A percentile compares a stretch with the other conserved stretches of the same genome.
Conservation (phyloP, 2,113 vertebrate species). For the Stegastes partitus region DNA sequence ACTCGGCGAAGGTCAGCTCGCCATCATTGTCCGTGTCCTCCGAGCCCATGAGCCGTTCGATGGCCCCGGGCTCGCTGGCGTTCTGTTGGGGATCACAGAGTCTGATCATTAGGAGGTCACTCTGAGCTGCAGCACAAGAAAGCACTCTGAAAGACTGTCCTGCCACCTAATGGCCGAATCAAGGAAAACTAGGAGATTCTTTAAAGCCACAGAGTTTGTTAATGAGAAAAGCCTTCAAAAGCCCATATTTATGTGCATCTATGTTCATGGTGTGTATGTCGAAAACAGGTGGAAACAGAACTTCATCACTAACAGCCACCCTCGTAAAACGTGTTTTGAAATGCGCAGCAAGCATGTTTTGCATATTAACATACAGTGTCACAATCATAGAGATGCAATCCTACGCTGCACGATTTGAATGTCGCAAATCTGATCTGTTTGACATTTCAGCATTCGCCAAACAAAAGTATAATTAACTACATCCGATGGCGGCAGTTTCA, state of each 20-base stretch:
- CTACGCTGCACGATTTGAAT: neutral
- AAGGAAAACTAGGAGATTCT: neutral
- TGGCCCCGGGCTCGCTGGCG: slow-evolving; percentile 64
- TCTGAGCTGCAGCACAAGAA: slow-evolving; percentile 5
- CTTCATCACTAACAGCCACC: neutral
- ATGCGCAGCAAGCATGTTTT: no score
- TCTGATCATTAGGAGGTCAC: neutral
- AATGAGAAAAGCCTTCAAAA: neutral
- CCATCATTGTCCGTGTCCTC: slow-evolving; percentile 84
- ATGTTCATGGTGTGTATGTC: no score
- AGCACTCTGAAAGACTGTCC: slow-evolving; percentile 41
- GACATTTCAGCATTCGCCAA: neutral
- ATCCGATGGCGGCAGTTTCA: neutral
- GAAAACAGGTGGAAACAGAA: neutral
- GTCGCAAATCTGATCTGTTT: neutral
- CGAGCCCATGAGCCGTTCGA: slow-evolving; percentile 83
- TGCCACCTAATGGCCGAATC: slow-evolving; percentile 69
- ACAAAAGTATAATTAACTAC: neutral
- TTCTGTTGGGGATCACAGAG: slow-evolving; percentile 74
- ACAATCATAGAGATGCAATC: no score
- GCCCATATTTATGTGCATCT: neutral
- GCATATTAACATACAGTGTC: no score
- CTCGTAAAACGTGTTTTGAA: neutral
- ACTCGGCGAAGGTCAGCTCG: slow-evolving; percentile 86
- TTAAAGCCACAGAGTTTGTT: neutral